Percentiles rank a stretch among this genome's conserved stretches.
phyloP scores from a whole-genome alignment of 2,888 invertebrate species.

The Sarcophaga carnaria region DNA sequence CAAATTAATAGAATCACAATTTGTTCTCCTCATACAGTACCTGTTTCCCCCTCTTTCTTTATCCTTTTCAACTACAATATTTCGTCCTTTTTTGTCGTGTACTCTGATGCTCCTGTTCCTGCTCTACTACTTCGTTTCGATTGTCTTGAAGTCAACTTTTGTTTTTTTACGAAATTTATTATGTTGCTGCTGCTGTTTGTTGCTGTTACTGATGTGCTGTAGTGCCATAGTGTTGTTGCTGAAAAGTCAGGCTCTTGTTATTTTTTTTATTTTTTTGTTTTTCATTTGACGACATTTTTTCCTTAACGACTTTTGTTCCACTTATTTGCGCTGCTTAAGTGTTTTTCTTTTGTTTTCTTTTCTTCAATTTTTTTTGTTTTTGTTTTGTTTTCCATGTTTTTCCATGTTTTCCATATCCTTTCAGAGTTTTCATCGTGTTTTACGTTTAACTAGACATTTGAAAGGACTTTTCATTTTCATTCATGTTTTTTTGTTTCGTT shows the following conservation, averaged over 20 bases:
- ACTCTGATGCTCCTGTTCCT: too few species aligned
- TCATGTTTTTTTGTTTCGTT: not conserved
- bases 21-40: too few species aligned
- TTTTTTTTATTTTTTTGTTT: not conserved
- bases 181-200: not conserved
- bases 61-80: too few species aligned
- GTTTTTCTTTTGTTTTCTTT: conserved; percentile 3
- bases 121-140: too few species aligned
- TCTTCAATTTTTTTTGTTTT: not conserved
- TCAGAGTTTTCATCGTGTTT: not conserved
- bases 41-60: too few species aligned
- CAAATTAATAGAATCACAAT: too few species aligned
- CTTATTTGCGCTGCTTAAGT: conserved; percentile 50
- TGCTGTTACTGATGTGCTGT: not conserved
- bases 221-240: too few species aligned
- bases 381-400: not conserved
- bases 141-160: too few species aligned
- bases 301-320: conserved; percentile 39
- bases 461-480: conserved; percentile 7
- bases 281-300: not conserved
- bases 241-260: too few species aligned
- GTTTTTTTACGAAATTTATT: not conserved
- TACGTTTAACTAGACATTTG: conserved; percentile 51
- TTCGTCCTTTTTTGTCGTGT: too few species aligned
- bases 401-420: not conserved